phyloP scores from a whole-genome alignment of 2,113 vertebrate species.

The Neolamprologus kungweensis region DNA sequence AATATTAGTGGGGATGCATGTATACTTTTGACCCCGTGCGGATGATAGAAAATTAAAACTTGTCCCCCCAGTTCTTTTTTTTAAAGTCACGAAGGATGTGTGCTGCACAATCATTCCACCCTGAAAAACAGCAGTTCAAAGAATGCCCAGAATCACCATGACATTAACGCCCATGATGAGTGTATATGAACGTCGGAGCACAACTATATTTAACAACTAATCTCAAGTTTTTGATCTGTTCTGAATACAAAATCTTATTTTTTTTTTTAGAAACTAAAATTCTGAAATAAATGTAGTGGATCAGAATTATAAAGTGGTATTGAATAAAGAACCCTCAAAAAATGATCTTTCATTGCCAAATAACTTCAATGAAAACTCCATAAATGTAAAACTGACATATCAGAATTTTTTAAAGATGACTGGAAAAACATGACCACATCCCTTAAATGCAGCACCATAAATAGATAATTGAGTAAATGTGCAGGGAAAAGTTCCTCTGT shows the following conservation, averaged over 20 bases:
- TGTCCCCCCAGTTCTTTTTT: neutral
- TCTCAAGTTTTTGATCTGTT: neutral
- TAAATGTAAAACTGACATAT: neutral
- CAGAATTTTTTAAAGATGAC: neutral
- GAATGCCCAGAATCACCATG: neutral
- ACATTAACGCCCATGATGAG: neutral
- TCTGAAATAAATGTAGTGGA: neutral
- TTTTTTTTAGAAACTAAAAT: neutral
- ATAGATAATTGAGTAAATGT: neutral
- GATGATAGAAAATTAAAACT: neutral
- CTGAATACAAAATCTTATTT: neutral
- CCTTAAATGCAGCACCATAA: neutral
- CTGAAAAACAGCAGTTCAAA: neutral
- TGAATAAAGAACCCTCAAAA: neutral
- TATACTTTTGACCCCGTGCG: neutral
- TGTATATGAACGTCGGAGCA: neutral
- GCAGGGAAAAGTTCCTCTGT: neutral
- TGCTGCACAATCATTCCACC: neutral
- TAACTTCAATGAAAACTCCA: neutral
- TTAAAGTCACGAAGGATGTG: neutral
- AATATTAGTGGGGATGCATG: neutral
- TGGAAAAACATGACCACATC: neutral
- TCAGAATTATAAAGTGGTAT: neutral
- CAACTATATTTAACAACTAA: neutral
- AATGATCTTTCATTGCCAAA: neutral